Evolutionary conservation across 2,797 vertebrate species (phyloP), one percentile per base, ranked within the genome.

Genomic region (Loriculus beryllinus): DNA sequence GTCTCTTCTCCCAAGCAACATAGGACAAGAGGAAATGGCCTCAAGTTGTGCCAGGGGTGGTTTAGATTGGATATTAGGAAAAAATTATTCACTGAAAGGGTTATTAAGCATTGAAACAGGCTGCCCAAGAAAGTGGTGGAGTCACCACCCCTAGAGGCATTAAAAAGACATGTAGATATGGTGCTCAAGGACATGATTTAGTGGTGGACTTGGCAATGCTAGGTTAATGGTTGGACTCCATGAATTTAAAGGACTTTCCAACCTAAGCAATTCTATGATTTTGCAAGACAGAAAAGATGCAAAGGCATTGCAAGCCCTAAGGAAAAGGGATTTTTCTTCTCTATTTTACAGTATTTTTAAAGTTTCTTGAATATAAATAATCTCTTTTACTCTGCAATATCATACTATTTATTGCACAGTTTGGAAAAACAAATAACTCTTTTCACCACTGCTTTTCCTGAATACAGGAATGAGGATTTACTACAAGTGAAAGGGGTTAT

Each of bases 341-440:
- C 16, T 77, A 85, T 97, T 97, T 97, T 86, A 94, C 47, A 92
- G 82, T 12, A 82, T 84, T 92, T 91, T 95, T 92, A 60, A 96
- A 88, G 67, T 94, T 95, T 95, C 93, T 96, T 92, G 72, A 96
- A 96, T 82, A 93, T 91, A 97, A 97, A 92, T 92, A 94, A 62
- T 79, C 80, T 92, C 75, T 54, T 96, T 96, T 95, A 95, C 85
- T 92, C 83, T 79, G 76, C 82, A 96, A 95, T 78, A 90, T 78
- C 79, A 79, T 65, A 94, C 42, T 85, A 85, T 96, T 89, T 97
- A 87, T 95, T 97, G 93, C 92, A 92, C 60, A 90, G 72, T 95
- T 96, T 84, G 89, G 95, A 96, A 97, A 97, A 96, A 94, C 39
- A 91, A 97, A 94, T 90, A 96, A 49, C 60, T 29, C 90, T 97